Base-by-base conservation (phyloP, 2,888 invertebrate species). In the Pseudolycoriella hygida region DNA sequence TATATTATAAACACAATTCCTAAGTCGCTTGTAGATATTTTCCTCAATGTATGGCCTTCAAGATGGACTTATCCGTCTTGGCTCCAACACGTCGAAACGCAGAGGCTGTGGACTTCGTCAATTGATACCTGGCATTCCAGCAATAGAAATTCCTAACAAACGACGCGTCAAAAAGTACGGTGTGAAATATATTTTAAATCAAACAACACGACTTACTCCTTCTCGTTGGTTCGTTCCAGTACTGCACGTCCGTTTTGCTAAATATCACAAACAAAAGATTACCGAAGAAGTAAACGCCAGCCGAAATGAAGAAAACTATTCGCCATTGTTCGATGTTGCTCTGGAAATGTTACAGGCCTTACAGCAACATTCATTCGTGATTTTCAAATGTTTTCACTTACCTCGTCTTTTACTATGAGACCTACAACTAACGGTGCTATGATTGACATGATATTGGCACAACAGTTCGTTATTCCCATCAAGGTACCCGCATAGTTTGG, bases 381-480 rank as follows among this genome's bases (percentile, higher is more conserved):
- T 40, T 39, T 44, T 44, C 12, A 53, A 52, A 25, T 61, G 62
- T 44, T 65, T n/a, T 18, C 3, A 34, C 71, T 62, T 62, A 83
- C 86, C 67, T 76, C 71, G 57, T 84, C 73, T 5, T 66, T 66
- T 2, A 85, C 76, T 18, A 88, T 72, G 12, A 74, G 60, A 6
- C 80, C 77, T 1, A 83, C 82, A 18, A 78, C 68, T 1, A 83
- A 63, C 0, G 88, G 88, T 0, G 85, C 85, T 52, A 86, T 66
- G 49, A 88, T 78, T 44, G 85, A 82, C 62, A 82, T 79, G 11
- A 85, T 67, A 54, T 82, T 85, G 0, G 82, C 80, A n/a, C 73
- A 66, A 10, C 80, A 79, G 58, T 88, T 88, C 1, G 85, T 85
- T 53, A 88, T 76, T 4, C 88, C 87, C 85, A 88, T 86, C 51